Percentiles rank a stretch among this genome's conserved stretches.
Evolutionary conservation across 2,888 invertebrate genomes (phyloP).

Genomic region (Drosophila rubida): DNA sequence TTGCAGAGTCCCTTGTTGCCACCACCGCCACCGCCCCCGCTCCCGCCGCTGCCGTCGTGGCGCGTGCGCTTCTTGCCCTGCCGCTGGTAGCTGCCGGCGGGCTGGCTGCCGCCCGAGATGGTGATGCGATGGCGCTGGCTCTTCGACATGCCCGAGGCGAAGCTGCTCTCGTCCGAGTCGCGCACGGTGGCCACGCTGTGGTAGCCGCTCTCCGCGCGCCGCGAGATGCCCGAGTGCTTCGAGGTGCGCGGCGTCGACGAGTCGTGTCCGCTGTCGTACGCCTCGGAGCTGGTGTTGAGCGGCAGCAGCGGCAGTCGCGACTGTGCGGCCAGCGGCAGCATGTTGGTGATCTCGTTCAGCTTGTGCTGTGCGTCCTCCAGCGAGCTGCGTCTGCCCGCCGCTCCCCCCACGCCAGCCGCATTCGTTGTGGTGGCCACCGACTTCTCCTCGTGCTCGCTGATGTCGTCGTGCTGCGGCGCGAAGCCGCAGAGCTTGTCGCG

Average conservation of each 20-base stretch:
- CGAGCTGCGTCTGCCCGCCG: constrained; percentile 74
- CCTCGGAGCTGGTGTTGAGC: constrained; percentile 86
- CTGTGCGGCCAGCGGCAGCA: constrained; percentile 82
- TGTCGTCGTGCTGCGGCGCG: constrained; percentile 77
- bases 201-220: constrained; percentile 95
- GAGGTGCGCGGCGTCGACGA: constrained; percentile 93
- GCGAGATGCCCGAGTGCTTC: constrained; percentile 92
- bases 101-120: constrained; percentile 50
- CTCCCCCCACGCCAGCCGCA: constrained; percentile 46
- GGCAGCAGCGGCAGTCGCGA: constrained; percentile 83
- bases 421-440: constrained; percentile 74
- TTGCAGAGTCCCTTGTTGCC: constrained; percentile 89
- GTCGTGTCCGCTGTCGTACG: constrained; percentile 94
- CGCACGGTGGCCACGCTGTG: constrained; percentile 91
- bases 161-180: constrained; percentile 94
- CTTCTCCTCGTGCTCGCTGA: constrained; percentile 84
- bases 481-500: constrained; percentile 82
- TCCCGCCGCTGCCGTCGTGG: constrained; percentile 86
- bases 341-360: constrained; percentile 69
- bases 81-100: constrained; percentile 56
- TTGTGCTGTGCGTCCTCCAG: constrained; percentile 76
- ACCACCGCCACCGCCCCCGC: constrained; percentile 79
- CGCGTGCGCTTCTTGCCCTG: constrained; percentile 85
- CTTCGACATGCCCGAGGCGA: constrained; percentile 88
- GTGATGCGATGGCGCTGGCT: constrained; percentile 83